Evolutionary conservation across 1,140 invertebrate genomes (phyloP).

Genomic region (Oncopodura yosiiana): DNA sequence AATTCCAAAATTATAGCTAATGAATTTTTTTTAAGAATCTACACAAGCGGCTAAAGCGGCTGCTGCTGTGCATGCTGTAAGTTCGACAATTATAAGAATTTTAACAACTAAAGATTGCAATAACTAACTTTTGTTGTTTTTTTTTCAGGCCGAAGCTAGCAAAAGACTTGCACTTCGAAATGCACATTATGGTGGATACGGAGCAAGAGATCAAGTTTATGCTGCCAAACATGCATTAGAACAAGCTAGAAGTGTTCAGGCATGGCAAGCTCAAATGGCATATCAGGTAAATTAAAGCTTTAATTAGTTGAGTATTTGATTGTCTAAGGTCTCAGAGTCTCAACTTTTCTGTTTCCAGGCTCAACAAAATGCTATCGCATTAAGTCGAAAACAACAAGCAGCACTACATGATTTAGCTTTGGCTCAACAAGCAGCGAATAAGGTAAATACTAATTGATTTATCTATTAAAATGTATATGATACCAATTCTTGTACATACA

Average conservation of each 20-base stretch:
- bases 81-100: too few species aligned
- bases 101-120: too few species aligned
- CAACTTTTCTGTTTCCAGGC: too few species aligned
- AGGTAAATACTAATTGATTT: too few species aligned
- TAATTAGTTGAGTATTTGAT: too few species aligned
- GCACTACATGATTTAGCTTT: slow-evolving; percentile 18
- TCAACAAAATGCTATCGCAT: slow-evolving; percentile 23
- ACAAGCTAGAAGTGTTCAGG: slow-evolving; percentile 9
- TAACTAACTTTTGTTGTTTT: too few species aligned
- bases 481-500: too few species aligned
- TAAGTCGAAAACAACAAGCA: slow-evolving; percentile 15
- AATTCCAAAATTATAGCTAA: too few species aligned
- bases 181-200: slow-evolving; percentile 20
- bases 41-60: slow-evolving; percentile 22
- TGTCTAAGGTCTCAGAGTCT: too few species aligned
- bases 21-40: too few species aligned
- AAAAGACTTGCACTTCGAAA: slow-evolving; percentile 9
- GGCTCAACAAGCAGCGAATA: slow-evolving; percentile 19
- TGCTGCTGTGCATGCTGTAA: slow-evolving; percentile 18
- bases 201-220: slow-evolving; percentile 11
- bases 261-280: slow-evolving; percentile 22
- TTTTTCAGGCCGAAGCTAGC: slow-evolving; percentile 17
- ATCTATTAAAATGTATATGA: too few species aligned
- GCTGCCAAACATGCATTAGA: slow-evolving; percentile 15
- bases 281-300: too few species aligned